phyloP scores from a whole-genome alignment of 2,113 vertebrate species.

The Chaetorhynchus papuensis region DNA sequence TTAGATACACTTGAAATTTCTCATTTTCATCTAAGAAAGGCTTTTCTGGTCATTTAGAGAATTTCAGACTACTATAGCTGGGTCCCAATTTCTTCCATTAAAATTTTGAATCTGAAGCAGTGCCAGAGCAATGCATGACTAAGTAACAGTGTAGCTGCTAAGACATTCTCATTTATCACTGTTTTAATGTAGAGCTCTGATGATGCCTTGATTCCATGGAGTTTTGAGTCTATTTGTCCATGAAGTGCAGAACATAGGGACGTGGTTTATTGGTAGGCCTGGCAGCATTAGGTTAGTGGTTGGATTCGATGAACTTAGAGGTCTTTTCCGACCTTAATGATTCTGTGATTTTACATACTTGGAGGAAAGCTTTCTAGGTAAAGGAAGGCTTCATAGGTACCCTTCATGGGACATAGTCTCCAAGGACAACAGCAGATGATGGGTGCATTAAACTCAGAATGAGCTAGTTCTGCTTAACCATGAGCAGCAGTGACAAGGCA shows the following conservation, averaged over 20 bases:
- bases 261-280: background rate
- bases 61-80: background rate
- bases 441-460: background rate
- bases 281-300: background rate
- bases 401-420: background rate
- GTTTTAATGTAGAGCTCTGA: background rate
- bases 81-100: background rate
- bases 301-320: background rate
- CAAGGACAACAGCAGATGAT: background rate
- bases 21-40: background rate
- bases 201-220: background rate
- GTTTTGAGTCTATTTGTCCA: background rate
- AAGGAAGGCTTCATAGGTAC: background rate
- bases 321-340: background rate
- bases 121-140: background rate
- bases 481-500: background rate
- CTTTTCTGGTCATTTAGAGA: background rate
- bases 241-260: background rate
- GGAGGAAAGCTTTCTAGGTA: background rate
- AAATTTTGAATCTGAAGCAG: background rate
- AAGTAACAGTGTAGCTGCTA: background rate
- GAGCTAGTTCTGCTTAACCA: background rate
- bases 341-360: background rate
- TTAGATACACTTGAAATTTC: background rate
- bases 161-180: background rate